These are phyloP conservation scores for Huso huso DNA, from an alignment of 2,797 vertebrate genomes.

Conservation along the genomic window DNA sequence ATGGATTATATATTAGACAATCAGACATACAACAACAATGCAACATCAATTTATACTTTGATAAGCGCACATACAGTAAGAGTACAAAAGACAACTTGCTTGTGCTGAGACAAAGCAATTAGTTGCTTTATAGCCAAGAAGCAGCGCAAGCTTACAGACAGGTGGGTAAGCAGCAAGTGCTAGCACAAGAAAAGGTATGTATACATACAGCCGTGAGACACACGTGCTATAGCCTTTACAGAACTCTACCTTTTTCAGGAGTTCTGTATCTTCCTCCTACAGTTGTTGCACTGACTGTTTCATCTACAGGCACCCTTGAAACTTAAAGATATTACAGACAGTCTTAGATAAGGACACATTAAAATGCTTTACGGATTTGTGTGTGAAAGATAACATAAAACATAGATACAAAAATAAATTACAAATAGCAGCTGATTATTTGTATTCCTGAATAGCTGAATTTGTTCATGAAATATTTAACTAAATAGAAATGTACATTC, in stretches of 20 bases:
- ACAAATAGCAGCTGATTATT: neutral
- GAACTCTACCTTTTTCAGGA: conserved; percentile 49
- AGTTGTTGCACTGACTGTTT: conserved; percentile 43
- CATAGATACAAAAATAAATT: conserved; percentile 25
- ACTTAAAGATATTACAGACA: conserved; percentile 33
- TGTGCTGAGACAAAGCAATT: too few relatives aligned
- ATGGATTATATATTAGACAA: neutral
- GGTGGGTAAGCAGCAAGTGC: conserved; percentile 10
- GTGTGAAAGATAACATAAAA: neutral
- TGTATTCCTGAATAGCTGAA: too few relatives aligned
- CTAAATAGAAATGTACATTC: too few relatives aligned
- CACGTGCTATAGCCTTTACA: conserved; percentile 21
- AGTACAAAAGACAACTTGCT: too few relatives aligned
- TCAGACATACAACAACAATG: conserved; percentile 6
- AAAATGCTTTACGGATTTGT: neutral
- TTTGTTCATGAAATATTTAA: too few relatives aligned
- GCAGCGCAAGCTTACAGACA: conserved; percentile 15
- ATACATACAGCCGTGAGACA: conserved; percentile 29
- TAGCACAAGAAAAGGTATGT: conserved; percentile 7
- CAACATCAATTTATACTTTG: neutral
- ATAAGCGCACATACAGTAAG: too few relatives aligned
- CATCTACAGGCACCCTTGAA: conserved; percentile 49
- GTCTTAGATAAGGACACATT: neutral
- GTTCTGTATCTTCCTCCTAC: conserved; percentile 46
- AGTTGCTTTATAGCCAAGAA: neutral